Percentiles rank a stretch among this genome's conserved stretches.
phyloP scores from a whole-genome alignment of 2,113 vertebrate genomes.

The Trochalopteron elliotii region DNA sequence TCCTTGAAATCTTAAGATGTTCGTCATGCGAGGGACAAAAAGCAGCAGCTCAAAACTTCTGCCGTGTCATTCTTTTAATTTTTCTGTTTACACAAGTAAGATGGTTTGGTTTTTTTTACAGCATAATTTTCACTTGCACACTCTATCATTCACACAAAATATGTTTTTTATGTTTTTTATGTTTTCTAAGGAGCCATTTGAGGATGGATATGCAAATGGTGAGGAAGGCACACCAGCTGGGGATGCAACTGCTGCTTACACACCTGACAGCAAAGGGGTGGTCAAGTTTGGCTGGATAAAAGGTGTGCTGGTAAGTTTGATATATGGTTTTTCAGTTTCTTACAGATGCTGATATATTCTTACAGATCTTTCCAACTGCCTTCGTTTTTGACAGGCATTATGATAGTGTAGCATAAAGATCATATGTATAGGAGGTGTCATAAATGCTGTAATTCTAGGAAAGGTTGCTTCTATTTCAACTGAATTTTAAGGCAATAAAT shows the following conservation, averaged over 20 bases:
- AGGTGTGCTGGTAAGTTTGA: slow-evolving; percentile 90
- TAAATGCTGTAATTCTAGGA: background rate
- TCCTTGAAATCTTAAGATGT: background rate
- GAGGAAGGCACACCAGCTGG: slow-evolving; percentile 92
- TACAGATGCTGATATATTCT: background rate
- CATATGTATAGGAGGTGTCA: background rate
- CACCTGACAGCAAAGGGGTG: slow-evolving; percentile 89
- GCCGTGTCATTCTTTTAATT: background rate
- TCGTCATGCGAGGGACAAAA: accelerated
- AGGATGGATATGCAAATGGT: slow-evolving; percentile 95
- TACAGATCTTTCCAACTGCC: background rate
- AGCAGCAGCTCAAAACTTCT: background rate
- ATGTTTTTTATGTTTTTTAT: too few species aligned
- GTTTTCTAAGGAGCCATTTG: slow-evolving; percentile 87
- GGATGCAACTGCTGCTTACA: slow-evolving; percentile 85
- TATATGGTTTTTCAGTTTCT: background rate
- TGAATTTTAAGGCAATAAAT: background rate
- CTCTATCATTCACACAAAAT: background rate
- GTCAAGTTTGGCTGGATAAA: slow-evolving; percentile 99
- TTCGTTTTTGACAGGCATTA: background rate
- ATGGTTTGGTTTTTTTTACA: too few species aligned
- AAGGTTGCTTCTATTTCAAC: background rate
- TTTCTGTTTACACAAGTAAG: background rate
- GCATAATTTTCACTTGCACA: accelerated
- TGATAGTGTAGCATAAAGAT: background rate